These are phyloP conservation scores for Drosophila tristis DNA, from an alignment of 1,140 invertebrate species.

Conservation along the genomic window DNA sequence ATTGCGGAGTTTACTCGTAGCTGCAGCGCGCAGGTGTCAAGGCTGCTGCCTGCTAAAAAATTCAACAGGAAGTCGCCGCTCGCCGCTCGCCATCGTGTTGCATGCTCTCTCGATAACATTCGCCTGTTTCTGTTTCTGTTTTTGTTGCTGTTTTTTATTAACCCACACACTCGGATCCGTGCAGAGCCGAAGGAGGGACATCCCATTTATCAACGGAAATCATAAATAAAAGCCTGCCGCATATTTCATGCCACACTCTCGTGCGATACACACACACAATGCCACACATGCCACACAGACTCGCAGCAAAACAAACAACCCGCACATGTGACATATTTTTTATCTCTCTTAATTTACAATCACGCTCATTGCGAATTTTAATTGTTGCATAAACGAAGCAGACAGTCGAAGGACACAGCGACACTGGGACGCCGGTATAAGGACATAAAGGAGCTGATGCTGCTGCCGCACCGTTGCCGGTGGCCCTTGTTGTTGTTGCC, in stretches of 20 bases:
- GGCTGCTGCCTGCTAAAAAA: constrained; percentile 36
- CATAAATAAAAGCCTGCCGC: constrained; percentile 70
- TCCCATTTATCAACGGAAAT: constrained; percentile 78
- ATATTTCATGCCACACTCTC: constrained; percentile 53
- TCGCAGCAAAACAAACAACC: constrained; percentile 19
- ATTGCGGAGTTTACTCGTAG: constrained; percentile 51
- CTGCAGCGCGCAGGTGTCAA: constrained; percentile 47
- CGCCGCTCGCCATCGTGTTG: constrained; percentile 28
- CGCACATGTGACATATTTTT: constrained; percentile 62
- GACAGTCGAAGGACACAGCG: constrained; percentile 13
- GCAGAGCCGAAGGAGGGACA: constrained; percentile 5
- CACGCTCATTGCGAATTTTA: constrained; percentile 69
- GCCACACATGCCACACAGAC: background rate
- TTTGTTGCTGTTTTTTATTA: constrained; percentile 27
- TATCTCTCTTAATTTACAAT: constrained; percentile 79
- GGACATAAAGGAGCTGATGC: background rate
- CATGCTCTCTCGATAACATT: constrained; percentile 63
- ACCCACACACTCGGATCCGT: constrained; percentile 29
- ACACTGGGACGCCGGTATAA: constrained; percentile 14
- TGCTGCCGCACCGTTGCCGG: no score
- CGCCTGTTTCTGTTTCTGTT: background rate
- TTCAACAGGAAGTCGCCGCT: constrained; percentile 27
- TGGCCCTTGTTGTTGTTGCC: constrained; percentile 16
- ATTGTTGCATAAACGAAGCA: constrained; percentile 73
- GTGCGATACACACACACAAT: background rate